Base-by-base conservation (phyloP, 2,888 invertebrate genomes). In the Enchytraeus crypticus region DNA sequence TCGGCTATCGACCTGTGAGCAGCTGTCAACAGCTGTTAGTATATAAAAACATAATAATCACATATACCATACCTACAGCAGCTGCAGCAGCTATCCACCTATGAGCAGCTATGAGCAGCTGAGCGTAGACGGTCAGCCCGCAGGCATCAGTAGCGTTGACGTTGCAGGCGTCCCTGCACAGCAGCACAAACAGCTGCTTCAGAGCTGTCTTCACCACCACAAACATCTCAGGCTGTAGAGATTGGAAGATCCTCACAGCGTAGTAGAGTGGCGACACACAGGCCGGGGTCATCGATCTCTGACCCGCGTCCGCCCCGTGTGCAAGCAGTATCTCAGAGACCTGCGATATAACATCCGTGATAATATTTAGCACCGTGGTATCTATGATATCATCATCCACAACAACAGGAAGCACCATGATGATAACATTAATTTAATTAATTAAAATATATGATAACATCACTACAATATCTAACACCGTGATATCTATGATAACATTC, bases 181-280 rank as follows among this genome's bases (percentile, higher is more conserved):
- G 62, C 55, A 67, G 38, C 53, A 64, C 29, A 2, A 67, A 45
- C 21, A 68, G 63, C 61, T 66, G 65, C 61, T 66, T 64, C 46
- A 68, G 60, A 0, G 68, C 63, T 5, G 64, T 64, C 59, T 65
- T 65, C 43, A 68, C 67, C 30, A 68, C 64, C 26, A 68, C 64
- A 45, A 68, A 65, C 68, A 68, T 68, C 49, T 67, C 68, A n/a
- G 68, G 67, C 55, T 66, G 68, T 23, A 68, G 60, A 2, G 68
- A 65, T 55, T 67, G 65, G 54, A 66, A 67, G 47, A 68, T 66
- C 43, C 67, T 64, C 38, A 66, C 62, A 64, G 68, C 68, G 65
- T 68, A 68, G 65, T 64, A 67, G 45, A 68, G 61, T 18, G 68
- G 68, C 11, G 68, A 64, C n/a, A 67, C 53, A 55, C 55, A 68